Evolutionary conservation across 2,888 invertebrate genomes (phyloP).

Genomic region (Sarcophaga variegata): DNA sequence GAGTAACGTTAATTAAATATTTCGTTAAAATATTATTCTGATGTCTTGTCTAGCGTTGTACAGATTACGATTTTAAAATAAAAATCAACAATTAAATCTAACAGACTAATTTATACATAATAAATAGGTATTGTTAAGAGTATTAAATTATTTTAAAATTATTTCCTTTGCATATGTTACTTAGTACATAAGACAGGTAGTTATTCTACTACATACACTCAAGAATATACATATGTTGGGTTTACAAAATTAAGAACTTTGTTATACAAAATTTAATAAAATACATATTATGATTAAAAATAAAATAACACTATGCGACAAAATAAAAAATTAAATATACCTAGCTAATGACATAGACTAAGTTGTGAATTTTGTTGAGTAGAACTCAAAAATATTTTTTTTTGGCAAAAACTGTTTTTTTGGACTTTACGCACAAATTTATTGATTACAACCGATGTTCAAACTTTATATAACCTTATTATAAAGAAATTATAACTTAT

Average conservation of each 20-base stretch:
- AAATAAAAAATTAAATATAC: neutral
- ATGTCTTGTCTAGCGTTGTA: slow-evolving; percentile 48
- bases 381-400: no score
- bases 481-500: no score
- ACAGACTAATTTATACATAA: slow-evolving; percentile 13
- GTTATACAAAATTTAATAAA: neutral
- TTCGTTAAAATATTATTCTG: slow-evolving; percentile 21
- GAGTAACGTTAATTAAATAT: slow-evolving; percentile 42
- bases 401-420: no score
- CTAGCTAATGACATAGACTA: no score
- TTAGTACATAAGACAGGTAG: neutral
- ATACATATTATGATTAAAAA: neutral
- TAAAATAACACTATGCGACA: neutral
- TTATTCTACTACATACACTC: slow-evolving; percentile 19
- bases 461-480: no score
- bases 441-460: no score
- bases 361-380: no score
- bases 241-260: neutral
- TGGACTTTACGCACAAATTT: no score
- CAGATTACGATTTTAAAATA: slow-evolving; percentile 22
- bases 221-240: neutral
- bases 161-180: neutral
- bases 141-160: slow-evolving; percentile 13
- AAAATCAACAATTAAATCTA: slow-evolving; percentile 49
- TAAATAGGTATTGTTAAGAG: slow-evolving; percentile 1